These are phyloP conservation scores for Aplidium turbinatum DNA, from an alignment of 23 tunicate species.

Conservation along the genomic window DNA sequence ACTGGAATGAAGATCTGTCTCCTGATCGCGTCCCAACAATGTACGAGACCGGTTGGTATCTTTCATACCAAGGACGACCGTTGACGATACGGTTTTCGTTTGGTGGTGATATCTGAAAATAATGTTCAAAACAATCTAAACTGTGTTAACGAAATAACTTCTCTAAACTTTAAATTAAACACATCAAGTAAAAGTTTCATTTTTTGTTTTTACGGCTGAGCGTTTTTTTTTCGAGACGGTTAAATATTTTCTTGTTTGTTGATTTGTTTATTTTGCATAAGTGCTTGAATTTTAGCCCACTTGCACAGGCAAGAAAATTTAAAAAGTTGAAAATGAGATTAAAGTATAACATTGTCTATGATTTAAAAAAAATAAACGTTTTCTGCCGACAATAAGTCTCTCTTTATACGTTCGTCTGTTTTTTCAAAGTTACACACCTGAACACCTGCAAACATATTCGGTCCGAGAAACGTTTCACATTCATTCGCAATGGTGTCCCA, in stretches of 20 bases:
- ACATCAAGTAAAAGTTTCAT: too few relatives aligned
- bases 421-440: conserved; percentile 48
- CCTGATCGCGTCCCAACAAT: conserved; percentile 81
- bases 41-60: conserved; percentile 98
- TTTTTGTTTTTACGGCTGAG: too few relatives aligned
- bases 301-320: too few relatives aligned
- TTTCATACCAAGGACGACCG: conserved; percentile 98
- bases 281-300: too few relatives aligned
- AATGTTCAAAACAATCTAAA: not conserved
- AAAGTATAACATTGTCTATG: too few relatives aligned
- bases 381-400: not conserved
- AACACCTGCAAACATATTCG: conserved; percentile 85
- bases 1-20: conserved; percentile 72
- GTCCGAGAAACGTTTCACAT: conserved; percentile 85
- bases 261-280: too few relatives aligned
- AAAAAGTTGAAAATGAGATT: too few relatives aligned
- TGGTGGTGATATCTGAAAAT: conserved; percentile 86
- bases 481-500: conserved; percentile 99
- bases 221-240: too few relatives aligned
- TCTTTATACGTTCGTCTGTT: not conserved
- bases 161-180: too few relatives aligned
- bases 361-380: too few relatives aligned
- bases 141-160: not conserved
- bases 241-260: too few relatives aligned
- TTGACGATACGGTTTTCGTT: conserved; percentile 82